These are phyloP conservation scores for Galerucella nymphaeae DNA, from an alignment of 2,888 invertebrate genomes.

Conservation along the genomic window DNA sequence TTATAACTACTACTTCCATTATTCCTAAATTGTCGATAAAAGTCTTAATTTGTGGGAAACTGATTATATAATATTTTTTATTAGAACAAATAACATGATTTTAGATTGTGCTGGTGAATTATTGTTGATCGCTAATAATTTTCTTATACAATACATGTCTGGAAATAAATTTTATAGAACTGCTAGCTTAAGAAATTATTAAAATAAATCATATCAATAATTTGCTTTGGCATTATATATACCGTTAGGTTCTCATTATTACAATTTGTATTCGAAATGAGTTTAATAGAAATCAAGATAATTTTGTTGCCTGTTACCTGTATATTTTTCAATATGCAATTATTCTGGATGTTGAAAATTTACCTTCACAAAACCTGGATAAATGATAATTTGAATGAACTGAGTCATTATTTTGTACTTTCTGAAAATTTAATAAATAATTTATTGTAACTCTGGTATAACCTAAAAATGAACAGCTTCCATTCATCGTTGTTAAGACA, in stretches of 20 bases:
- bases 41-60: too few species aligned
- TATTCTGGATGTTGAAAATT: slow-evolving; percentile 1
- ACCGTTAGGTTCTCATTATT: slow-evolving; percentile 13
- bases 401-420: too few species aligned
- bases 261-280: slow-evolving; percentile 6
- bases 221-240: slow-evolving; percentile 2
- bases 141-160: slow-evolving; percentile 1
- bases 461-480: too few species aligned
- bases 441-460: too few species aligned
- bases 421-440: too few species aligned
- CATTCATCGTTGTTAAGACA: too few species aligned
- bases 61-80: too few species aligned
- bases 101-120: neutral
- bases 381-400: too few species aligned
- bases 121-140: neutral
- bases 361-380: slow-evolving; percentile 4
- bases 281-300: slow-evolving; percentile 6
- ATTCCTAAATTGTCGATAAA: too few species aligned
- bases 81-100: neutral
- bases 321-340: slow-evolving; percentile 6
- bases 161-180: slow-evolving; percentile 1
- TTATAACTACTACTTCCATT: too few species aligned
- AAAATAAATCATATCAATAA: slow-evolving; percentile 11
- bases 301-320: slow-evolving; percentile 9
- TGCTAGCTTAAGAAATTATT: slow-evolving; percentile 5